phyloP scores from a whole-genome alignment of 1,140 invertebrate genomes.

The Diploscapter pachys region DNA sequence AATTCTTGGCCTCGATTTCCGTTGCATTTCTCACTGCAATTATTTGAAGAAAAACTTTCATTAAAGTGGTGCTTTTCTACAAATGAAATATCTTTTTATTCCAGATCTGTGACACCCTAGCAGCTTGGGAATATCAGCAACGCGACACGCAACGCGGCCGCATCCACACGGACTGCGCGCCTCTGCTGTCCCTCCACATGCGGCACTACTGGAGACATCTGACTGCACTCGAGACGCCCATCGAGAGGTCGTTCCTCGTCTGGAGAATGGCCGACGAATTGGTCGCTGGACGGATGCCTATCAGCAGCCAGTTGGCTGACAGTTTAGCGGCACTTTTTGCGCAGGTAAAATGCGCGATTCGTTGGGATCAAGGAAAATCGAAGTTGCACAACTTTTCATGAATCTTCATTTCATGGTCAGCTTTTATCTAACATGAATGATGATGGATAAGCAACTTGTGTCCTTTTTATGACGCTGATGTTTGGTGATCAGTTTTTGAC shows the following conservation, averaged over 20 bases:
- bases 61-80: no score
- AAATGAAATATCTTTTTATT: no score
- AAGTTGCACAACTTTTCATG: no score
- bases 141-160: conserved; percentile 38
- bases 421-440: no score
- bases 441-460: no score
- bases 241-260: conserved; percentile 44
- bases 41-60: no score
- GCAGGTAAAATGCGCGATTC: conserved; percentile 23
- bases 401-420: no score
- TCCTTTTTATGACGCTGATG: no score
- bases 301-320: conserved; percentile 46
- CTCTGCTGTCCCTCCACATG: conserved; percentile 36
- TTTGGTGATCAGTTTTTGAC: no score
- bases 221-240: conserved; percentile 39
- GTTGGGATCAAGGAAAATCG: no score
- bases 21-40: no score
- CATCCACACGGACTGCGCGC: conserved; percentile 17
- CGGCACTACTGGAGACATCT: conserved; percentile 48
- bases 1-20: no score
- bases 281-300: conserved; percentile 41
- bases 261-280: conserved; percentile 49
- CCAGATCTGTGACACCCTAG: conserved; percentile 44
- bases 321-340: conserved; percentile 47
- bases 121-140: conserved; percentile 42